Base-by-base conservation (phyloP, 1,140 invertebrate genomes). In the Drosophila yakuba region DNA sequence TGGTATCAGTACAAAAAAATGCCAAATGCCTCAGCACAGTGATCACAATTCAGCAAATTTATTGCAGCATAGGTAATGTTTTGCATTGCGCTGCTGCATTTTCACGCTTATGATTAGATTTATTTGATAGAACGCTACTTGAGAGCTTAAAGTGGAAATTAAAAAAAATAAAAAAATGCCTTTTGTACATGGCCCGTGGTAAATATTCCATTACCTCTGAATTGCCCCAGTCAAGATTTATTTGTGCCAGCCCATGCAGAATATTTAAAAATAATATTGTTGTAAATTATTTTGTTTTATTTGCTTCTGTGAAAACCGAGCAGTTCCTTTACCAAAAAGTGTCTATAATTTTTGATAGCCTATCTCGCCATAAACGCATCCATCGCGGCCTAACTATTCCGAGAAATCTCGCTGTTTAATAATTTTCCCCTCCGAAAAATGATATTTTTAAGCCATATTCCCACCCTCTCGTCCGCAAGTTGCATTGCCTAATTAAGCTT, bases 1-100 rank as follows among this genome's bases (percentile, higher is more conserved):
- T 90, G 85, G 84, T 94, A 94, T 93, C 89, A 93, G 90, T 92
- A 91, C 67, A 58, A 74, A 74, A 75, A 58, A 75, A 72, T 64
- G 67, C 38, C 52, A 71, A 78, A 78, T 89, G 82, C 79, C 71
- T 47, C 41, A 86, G 82, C 83, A 78, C 80, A 73, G 47, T 61
- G 50, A 64, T 62, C 51, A 56, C 47, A 75, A 72, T 32, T 66
- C 55, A 75, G 64, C 62, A 68, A 43, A 50, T 23, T 36, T 6
- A 7, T 32, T 54, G 43, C 17, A 14, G 36, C 23, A n/a, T 15
- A 59, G 7, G 14, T 44, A 20, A 44, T 10, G 20, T 47, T 28
- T 17, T 47, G 15, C 23, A 20, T 48, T 48, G 67, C 69, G 67
- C 67, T 69, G 59, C 15, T 56, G 51, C 72, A 74, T 74, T 74